Percentiles rank a stretch among this genome's conserved stretches.
These are phyloP conservation scores for Patiria miniata DNA, from an alignment of 35 echinoderm and acorn worm genomes.

Conservation along the genomic window DNA sequence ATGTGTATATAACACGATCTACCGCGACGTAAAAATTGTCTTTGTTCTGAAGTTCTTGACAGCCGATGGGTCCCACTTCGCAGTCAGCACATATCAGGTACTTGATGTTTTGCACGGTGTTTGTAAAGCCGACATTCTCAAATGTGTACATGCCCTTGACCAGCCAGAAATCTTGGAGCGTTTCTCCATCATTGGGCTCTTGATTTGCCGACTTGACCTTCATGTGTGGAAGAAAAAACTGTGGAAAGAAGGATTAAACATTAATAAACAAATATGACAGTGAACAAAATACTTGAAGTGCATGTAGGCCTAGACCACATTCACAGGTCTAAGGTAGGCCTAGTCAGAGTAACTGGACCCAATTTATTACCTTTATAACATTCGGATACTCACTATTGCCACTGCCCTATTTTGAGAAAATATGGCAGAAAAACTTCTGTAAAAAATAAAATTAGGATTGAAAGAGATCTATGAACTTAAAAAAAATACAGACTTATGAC, in stretches of 20 bases:
- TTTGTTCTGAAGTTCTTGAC: slow-evolving; percentile 60
- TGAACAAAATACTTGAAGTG: background rate
- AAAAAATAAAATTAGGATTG: no score
- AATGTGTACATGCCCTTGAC: slow-evolving; percentile 95
- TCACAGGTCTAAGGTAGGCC: background rate
- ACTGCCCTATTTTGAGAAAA: no score
- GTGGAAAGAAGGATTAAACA: background rate
- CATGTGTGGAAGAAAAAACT: slow-evolving; percentile 96
- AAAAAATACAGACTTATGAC: no score
- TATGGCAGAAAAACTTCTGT: no score
- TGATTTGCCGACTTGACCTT: slow-evolving; percentile 84
- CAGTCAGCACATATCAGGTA: slow-evolving; percentile 95
- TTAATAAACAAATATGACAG: background rate
- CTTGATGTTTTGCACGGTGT: slow-evolving; percentile 79
- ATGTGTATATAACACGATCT: slow-evolving; percentile 79
- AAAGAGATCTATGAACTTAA: no score
- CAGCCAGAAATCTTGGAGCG: slow-evolving; percentile 74
- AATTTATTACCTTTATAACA: no score
- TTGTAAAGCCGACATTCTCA: slow-evolving; percentile 98
- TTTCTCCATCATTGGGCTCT: slow-evolving; percentile 67
- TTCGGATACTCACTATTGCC: no score
- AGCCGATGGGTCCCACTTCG: slow-evolving; percentile 94
- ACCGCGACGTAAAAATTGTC: slow-evolving; percentile 83
- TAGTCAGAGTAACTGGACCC: background rate
- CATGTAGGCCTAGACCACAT: background rate